Percentiles rank a stretch among this genome's conserved stretches.
These are phyloP conservation scores for Apotomis capreana DNA, from an alignment of 2,888 invertebrate species.

Conservation along the genomic window DNA sequence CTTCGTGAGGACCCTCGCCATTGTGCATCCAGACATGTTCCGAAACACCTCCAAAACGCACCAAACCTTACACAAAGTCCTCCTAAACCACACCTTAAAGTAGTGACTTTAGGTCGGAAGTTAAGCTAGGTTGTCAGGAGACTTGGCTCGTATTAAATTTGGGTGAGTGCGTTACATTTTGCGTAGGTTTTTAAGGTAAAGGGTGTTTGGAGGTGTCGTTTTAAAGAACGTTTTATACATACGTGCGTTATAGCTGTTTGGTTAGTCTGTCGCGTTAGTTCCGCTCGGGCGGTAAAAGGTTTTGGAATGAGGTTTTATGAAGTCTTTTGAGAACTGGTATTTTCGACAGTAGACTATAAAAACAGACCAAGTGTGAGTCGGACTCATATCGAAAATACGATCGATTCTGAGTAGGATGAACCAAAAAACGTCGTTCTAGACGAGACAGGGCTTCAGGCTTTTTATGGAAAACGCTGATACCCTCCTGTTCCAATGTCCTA, in stretches of 20 bases:
- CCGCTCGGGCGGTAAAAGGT: background rate
- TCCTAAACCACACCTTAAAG: background rate
- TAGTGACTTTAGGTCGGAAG: background rate
- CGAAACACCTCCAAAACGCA: background rate
- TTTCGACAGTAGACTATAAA: too few species aligned
- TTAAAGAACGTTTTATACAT: conserved; percentile 17
- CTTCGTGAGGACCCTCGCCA: conserved; percentile 40
- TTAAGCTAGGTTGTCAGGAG: background rate
- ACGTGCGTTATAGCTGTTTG: background rate
- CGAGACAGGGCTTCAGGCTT: too few species aligned
- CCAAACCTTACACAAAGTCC: background rate
- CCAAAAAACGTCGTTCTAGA: too few species aligned
- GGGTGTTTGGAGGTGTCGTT: conserved; percentile 35
- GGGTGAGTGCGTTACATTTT: conserved; percentile 25
- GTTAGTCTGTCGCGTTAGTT: conserved; percentile 7
- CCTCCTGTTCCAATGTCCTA: too few species aligned
- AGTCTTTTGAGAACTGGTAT: too few species aligned
- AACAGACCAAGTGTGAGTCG: too few species aligned
- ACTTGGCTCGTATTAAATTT: background rate
- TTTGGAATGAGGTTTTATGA: background rate
- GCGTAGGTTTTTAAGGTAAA: conserved; percentile 38
- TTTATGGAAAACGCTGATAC: too few species aligned
- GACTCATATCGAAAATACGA: too few species aligned
- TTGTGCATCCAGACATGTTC: conserved; percentile 36
- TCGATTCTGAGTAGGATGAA: too few species aligned